These are phyloP conservation scores for Capreolus pygargus DNA, from an alignment of 2,113 vertebrate species.

Conservation along the genomic window DNA sequence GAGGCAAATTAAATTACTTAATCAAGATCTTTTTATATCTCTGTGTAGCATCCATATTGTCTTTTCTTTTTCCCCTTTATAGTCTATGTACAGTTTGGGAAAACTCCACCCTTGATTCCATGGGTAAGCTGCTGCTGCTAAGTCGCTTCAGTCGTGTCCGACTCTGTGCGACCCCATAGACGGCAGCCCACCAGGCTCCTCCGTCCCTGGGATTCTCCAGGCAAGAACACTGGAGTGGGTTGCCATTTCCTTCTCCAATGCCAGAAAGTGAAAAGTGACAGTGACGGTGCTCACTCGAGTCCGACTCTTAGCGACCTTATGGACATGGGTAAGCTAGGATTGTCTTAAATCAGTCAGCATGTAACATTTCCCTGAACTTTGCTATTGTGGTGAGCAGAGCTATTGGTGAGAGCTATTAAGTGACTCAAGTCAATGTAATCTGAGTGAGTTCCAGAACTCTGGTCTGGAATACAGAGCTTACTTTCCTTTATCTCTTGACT, in stretches of 20 bases:
- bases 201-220: no score
- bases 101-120: not conserved
- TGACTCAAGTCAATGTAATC: not conserved
- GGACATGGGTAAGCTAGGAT: not conserved
- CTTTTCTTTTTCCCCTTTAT: not conserved
- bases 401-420: not conserved
- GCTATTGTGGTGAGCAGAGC: not conserved
- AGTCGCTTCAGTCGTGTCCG: no score
- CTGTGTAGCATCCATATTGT: not conserved
- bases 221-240: no score
- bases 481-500: not conserved
- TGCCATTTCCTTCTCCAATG: no score
- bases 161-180: no score
- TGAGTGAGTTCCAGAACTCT: not conserved
- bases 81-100: not conserved
- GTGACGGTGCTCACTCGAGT: no score
- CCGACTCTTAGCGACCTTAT: no score
- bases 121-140: not conserved
- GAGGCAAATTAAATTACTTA: constrained; percentile 29
- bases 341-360: not conserved
- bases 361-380: not conserved
- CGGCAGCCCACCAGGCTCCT: no score
- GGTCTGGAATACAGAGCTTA: not conserved
- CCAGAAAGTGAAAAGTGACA: no score
- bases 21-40: not conserved